These are phyloP conservation scores for Orussus abietinus DNA, from an alignment of 1,140 invertebrate genomes.

Conservation along the genomic window DNA sequence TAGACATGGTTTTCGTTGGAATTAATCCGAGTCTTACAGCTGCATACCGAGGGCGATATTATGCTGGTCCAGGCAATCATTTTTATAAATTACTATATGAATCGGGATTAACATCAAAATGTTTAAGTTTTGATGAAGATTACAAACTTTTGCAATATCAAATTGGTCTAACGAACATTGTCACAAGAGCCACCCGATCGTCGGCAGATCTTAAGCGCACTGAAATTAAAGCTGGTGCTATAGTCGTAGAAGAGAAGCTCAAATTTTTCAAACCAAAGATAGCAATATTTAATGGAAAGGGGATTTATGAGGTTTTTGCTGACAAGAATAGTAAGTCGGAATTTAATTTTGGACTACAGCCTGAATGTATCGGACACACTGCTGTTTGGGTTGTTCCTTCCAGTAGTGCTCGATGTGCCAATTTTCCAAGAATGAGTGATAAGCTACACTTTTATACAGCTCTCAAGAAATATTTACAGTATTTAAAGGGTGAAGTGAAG, in stretches of 20 bases:
- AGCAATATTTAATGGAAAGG: slow-evolving; percentile 49
- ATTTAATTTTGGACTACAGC: slow-evolving; percentile 46
- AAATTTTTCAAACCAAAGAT: slow-evolving; percentile 43
- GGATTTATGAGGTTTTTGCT: slow-evolving; percentile 46
- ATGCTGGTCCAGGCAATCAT: slow-evolving; percentile 50
- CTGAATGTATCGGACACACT: slow-evolving; percentile 32
- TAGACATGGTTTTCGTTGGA: slow-evolving; percentile 46
- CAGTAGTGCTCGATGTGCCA: slow-evolving; percentile 47
- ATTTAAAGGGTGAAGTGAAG: slow-evolving; percentile 38
- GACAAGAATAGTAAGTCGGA: slow-evolving; percentile 24
- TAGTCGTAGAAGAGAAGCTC: slow-evolving; percentile 36
- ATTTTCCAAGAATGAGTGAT: slow-evolving; percentile 46
- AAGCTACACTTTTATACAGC: slow-evolving; percentile 48
- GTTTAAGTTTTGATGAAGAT: slow-evolving; percentile 41
- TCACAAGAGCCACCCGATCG: slow-evolving; percentile 43
- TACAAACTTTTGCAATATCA: slow-evolving; percentile 34
- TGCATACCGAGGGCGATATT: slow-evolving; percentile 46
- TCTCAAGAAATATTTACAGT: slow-evolving; percentile 42
- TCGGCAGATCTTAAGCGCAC: slow-evolving; percentile 40
- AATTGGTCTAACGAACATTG: slow-evolving; percentile 49
- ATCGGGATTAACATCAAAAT: slow-evolving; percentile 34
- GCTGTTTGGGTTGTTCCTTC: slow-evolving; percentile 50
- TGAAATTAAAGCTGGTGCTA: slow-evolving; percentile 44
- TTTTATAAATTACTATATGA: slow-evolving; percentile 48
- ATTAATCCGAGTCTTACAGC: slow-evolving; percentile 50